Evolutionary conservation across 64 coral and sea anemone species (phyloP).

Genomic region (Catalaphyllia jardinei): DNA sequence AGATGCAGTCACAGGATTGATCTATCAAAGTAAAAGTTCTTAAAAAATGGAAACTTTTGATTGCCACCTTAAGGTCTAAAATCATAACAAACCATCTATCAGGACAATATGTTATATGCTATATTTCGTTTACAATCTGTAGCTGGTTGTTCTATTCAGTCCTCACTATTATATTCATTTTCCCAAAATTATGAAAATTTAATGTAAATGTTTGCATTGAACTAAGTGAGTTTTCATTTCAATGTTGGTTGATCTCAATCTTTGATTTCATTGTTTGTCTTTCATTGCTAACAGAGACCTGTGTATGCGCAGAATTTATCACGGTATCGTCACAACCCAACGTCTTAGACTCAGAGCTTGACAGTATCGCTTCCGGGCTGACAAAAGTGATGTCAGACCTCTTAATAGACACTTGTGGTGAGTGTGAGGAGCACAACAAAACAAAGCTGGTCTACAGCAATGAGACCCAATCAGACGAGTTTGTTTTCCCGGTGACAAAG

Average conservation of each 20-base stretch:
- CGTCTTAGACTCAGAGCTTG: neutral
- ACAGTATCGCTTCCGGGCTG: neutral
- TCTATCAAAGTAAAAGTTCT: no score
- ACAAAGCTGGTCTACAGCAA: conserved; percentile 3
- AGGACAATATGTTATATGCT: no score
- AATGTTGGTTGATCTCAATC: neutral
- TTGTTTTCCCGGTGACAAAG: conserved; percentile 17
- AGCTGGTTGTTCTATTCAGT: no score
- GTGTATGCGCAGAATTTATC: neutral
- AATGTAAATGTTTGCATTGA: neutral
- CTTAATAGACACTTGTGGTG: conserved; percentile 2
- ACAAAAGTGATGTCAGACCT: neutral
- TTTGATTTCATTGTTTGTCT: neutral
- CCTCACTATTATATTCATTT: no score
- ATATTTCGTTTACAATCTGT: no score
- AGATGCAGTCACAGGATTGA: no score
- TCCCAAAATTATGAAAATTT: no score
- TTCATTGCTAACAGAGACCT: neutral
- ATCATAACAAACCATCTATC: no score
- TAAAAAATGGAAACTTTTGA: no score
- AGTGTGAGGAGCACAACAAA: neutral
- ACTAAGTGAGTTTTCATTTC: neutral
- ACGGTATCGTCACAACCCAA: neutral
- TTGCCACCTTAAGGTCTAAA: no score
- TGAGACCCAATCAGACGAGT: neutral